Evolutionary conservation across 2,888 invertebrate genomes (phyloP).

Genomic region (Amphiduros pacificus): DNA sequence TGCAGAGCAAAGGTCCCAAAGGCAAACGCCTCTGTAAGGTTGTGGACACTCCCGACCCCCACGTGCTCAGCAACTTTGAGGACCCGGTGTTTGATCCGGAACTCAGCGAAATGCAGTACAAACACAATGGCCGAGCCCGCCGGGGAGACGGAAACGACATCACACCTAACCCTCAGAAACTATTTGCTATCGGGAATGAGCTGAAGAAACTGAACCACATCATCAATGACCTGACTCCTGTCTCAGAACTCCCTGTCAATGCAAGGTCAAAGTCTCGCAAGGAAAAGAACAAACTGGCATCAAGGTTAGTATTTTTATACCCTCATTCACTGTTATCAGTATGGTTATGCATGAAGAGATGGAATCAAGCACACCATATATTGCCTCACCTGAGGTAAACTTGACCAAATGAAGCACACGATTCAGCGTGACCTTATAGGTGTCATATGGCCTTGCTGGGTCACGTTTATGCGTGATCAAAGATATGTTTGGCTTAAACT

Average conservation of each 20-base stretch:
- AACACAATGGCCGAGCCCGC: constrained; percentile 69
- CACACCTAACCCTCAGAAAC: constrained; percentile 90
- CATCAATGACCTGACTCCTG: constrained; percentile 95
- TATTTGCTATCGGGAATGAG: constrained; percentile 88
- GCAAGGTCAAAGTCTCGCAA: constrained; percentile 66
- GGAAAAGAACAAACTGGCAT: constrained; percentile 96
- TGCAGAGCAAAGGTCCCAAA: constrained; percentile 96
- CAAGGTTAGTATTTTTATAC: constrained; percentile 63
- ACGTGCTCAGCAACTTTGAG: constrained; percentile 83
- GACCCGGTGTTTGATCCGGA: constrained; percentile 93
- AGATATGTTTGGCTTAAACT: too few relatives aligned
- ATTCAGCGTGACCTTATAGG: too few relatives aligned
- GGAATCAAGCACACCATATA: too few relatives aligned
- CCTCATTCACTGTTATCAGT: too few relatives aligned
- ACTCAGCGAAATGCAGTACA: constrained; percentile 11
- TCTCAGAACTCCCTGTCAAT: constrained; percentile 72
- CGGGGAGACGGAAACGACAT: constrained; percentile 97
- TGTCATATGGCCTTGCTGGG: too few relatives aligned
- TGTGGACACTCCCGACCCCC: constrained; percentile 82
- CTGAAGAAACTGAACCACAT: constrained; percentile 85
- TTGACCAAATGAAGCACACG: too few relatives aligned
- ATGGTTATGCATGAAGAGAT: too few relatives aligned
- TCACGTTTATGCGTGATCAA: too few relatives aligned
- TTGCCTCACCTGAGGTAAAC: too few relatives aligned
- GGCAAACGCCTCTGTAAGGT: constrained; percentile 71